phyloP scores from a whole-genome alignment of 2,797 vertebrate genomes.

The Paedocypris micromegethes region DNA sequence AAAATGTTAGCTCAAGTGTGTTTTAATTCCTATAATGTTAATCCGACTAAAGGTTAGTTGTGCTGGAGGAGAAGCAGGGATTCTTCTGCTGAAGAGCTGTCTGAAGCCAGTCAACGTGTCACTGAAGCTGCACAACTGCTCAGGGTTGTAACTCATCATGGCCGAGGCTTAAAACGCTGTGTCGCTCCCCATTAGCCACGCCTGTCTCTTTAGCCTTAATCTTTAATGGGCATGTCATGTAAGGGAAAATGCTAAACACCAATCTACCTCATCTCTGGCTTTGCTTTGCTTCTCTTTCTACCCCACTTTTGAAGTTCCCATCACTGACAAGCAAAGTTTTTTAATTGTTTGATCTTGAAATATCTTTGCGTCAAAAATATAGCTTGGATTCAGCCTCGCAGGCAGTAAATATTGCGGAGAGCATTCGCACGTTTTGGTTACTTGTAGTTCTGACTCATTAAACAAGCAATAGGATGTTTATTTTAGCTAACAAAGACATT shows the following conservation, averaged over 20 bases:
- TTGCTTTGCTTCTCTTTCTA: conserved; percentile 35
- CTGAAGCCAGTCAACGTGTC: conserved; percentile 33
- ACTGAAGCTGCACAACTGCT: conserved; percentile 14
- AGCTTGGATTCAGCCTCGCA: conserved; percentile 24
- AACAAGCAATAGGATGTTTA: conserved; percentile 44
- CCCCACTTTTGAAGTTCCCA: not conserved
- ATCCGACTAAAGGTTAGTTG: conserved; percentile 43
- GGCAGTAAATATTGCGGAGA: conserved; percentile 26
- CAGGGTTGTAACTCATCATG: conserved; percentile 36
- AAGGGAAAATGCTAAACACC: conserved; percentile 40
- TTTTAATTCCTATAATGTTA: conserved; percentile 45
- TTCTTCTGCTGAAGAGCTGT: not conserved
- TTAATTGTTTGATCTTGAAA: no score
- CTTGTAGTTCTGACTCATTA: conserved; percentile 47
- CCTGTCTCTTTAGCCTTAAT: conserved; percentile 44
- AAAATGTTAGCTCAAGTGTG: conserved; percentile 31
- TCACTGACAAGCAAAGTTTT: conserved; percentile 25
- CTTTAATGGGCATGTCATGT: conserved; percentile 47
- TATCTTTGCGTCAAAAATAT: conserved; percentile 1
- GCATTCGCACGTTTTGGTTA: conserved; percentile 23
- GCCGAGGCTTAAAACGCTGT: conserved; percentile 28
- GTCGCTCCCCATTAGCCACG: conserved; percentile 44
- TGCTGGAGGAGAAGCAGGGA: conserved; percentile 20
- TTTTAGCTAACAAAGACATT: conserved; percentile 42
- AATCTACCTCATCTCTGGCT: conserved; percentile 35